Evolutionary conservation across 2,797 vertebrate genomes (phyloP), one percentile per base, ranked within the genome.

Genomic region (Babyrousa celebensis): DNA sequence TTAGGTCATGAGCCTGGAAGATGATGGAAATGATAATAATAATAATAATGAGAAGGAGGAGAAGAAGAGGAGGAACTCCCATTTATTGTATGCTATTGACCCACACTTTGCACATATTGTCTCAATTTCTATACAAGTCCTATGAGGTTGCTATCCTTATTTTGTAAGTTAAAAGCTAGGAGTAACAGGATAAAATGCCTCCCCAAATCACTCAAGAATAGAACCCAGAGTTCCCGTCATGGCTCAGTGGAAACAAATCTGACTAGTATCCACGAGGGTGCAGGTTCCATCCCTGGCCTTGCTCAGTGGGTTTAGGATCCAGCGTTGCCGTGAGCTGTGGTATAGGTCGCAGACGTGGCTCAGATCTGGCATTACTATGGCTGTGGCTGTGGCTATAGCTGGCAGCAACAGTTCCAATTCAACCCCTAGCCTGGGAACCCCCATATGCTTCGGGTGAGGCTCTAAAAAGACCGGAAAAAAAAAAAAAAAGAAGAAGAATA

Each of bases 131-230:
- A n/a, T 20, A 15, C 18, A 6, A 71, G 56, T 60, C 32, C 23
- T n/a, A 1, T 65, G 71, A 95, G 8, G 15, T 58, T 88, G 12
- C 78, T 93, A 74, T 74, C 6, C 18, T n/a, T n/a, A 77, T 32
- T 91, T 92, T 96, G 21, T 92, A 67, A 88, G 54, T 54, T 85
- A 67, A 21, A 95, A 86, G 8, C 85, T 85, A 25, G 29, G 40
- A 9, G 54, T 79, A 84, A 88, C n/a, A 29, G 60, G 40, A 63
- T 77, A 94, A 48, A 92, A 58, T 72, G 20, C 25, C 40, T 84
- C 77, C 85, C 52, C 12, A 56, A n/a, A 77, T 77, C 56, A 54
- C 71, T 92, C 80, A 72, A 56, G 71, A 70, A 68, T 63, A 60
- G 32, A 91, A 62, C 25, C 21, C 68, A 6, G 9, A 48, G 43